These are phyloP conservation scores for Hyalella azteca DNA, from an alignment of 2,888 invertebrate species.

Conservation along the genomic window DNA sequence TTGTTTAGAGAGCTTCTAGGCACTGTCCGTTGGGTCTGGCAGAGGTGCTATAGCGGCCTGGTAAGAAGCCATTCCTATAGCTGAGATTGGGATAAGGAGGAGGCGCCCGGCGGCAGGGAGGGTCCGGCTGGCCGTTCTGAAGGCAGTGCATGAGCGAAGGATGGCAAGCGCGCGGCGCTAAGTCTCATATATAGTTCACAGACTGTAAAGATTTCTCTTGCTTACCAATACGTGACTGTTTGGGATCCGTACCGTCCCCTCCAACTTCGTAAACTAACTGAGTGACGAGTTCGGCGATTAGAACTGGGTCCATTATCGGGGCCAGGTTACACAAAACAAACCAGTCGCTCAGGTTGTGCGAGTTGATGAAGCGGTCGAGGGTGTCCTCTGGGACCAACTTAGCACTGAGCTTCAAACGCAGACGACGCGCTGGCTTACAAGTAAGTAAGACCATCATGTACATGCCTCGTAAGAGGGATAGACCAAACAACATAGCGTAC, in stretches of 20 bases:
- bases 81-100: slow-evolving; percentile 44
- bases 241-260: slow-evolving; percentile 56
- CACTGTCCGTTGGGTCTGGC: slow-evolving; percentile 36
- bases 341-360: slow-evolving; percentile 58
- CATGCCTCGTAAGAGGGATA: slow-evolving; percentile 55
- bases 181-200: slow-evolving; percentile 59
- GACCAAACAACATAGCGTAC: slow-evolving; percentile 57
- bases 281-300: slow-evolving; percentile 58
- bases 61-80: slow-evolving; percentile 46
- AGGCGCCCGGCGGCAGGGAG: slow-evolving; percentile 46
- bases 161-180: slow-evolving; percentile 58
- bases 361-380: slow-evolving; percentile 57
- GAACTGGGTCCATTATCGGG: slow-evolving; percentile 58
- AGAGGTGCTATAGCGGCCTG: slow-evolving; percentile 42
- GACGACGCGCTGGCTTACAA: slow-evolving; percentile 57
- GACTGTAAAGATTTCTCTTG: slow-evolving; percentile 58
- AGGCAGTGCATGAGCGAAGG: slow-evolving; percentile 59
- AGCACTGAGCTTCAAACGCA: slow-evolving; percentile 57
- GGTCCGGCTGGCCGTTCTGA: slow-evolving; percentile 55
- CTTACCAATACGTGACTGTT: slow-evolving; percentile 57
- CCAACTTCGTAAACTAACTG: slow-evolving; percentile 58
- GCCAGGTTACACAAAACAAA: slow-evolving; percentile 58
- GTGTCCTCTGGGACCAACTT: slow-evolving; percentile 58
- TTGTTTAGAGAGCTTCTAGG: slow-evolving; percentile 23
- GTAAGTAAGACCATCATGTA: slow-evolving; percentile 58